Base-by-base conservation (phyloP, 1,140 invertebrate species). In the Drosophila melanica region DNA sequence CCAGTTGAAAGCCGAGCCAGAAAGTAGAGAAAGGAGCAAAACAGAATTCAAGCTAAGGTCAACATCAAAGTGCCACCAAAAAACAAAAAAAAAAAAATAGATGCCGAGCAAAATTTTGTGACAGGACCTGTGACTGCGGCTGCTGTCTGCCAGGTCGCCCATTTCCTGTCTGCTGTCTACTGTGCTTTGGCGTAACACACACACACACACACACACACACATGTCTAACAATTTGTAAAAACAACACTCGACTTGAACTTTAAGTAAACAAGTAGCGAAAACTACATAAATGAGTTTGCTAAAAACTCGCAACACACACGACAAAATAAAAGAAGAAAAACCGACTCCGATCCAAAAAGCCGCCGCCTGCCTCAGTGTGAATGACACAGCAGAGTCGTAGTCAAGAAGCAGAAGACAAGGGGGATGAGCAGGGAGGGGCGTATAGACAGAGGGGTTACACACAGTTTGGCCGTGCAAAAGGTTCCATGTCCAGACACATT, bases 221-320 rank as follows among this genome's bases (percentile, higher is more conserved):
- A 54, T 72, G 78, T 64, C 78, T 77, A 86, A 82, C 86, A 90
- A 90, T 90, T 90, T 90, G 86, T 90, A 90, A 90, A 90, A 90
- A 90, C 79, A 90, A 90, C 86, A 90, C 87, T 90, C 76, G 79
- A 90, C 79, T 76, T 78, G 75, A 86, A 86, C 82, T 82, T 87
- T 86, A 87, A 89, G 79, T 84, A 87, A 87, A 87, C 82, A 87
- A 82, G 76, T 79, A 89, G 67, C 76, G 84, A 79, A 76, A 82
- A 87, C 79, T 87, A 82, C 76, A 87, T 89, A 87, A 87, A 87
- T 87, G 82, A 87, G 82, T 87, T 87, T 87, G 84, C 79, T 82
- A 79, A 89, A 86, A 89, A 87, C 84, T 82, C 70, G 33, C 44
- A 55, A 41, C 44, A 74, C 66, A 81, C 78, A 55, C 30, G 45